A percentile compares a stretch with the other conserved stretches of the same genome.
Evolutionary conservation across 1,140 invertebrate species (phyloP).

Genomic region (Nephotettix cincticeps): DNA sequence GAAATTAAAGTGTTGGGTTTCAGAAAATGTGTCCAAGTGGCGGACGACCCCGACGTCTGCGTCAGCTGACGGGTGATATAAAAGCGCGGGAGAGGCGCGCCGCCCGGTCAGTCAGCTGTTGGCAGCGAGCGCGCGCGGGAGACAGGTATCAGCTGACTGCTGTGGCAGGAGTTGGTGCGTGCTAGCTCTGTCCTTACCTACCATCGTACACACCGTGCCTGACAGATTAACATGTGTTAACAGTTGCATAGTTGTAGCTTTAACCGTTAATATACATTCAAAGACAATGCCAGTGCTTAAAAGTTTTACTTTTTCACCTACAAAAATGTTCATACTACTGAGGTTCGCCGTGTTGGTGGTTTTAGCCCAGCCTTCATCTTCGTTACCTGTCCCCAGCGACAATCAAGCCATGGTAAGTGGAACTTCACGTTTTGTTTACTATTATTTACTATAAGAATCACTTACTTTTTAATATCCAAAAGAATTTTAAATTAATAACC

Average conservation of each 20-base stretch:
- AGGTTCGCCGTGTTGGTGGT: background rate
- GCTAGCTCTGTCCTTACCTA: slow-evolving; percentile 2
- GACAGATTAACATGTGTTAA: background rate
- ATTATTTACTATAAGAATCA: too few species aligned
- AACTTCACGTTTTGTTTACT: too few species aligned
- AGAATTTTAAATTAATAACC: too few species aligned
- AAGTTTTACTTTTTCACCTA: slow-evolving; percentile 9
- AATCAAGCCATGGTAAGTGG: slow-evolving; percentile 29
- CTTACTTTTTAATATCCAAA: too few species aligned
- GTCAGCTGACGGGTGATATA: slow-evolving; percentile 2
- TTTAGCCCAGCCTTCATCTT: background rate
- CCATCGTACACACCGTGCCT: background rate
- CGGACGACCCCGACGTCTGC: too few species aligned
- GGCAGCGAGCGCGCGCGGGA: slow-evolving; percentile 11
- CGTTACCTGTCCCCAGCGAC: background rate
- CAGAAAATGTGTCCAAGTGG: too few species aligned
- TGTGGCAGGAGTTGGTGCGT: background rate
- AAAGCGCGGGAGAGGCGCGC: background rate
- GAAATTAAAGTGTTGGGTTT: too few species aligned
- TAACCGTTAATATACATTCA: background rate
- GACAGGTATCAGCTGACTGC: background rate
- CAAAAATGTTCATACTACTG: slow-evolving; percentile 20
- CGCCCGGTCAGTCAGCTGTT: slow-evolving; percentile 4
- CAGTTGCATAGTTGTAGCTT: background rate
- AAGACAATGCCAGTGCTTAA: slow-evolving; percentile 18